Evolutionary conservation across 1,140 invertebrate species (phyloP).

Genomic region (Calephelis nemesis): DNA sequence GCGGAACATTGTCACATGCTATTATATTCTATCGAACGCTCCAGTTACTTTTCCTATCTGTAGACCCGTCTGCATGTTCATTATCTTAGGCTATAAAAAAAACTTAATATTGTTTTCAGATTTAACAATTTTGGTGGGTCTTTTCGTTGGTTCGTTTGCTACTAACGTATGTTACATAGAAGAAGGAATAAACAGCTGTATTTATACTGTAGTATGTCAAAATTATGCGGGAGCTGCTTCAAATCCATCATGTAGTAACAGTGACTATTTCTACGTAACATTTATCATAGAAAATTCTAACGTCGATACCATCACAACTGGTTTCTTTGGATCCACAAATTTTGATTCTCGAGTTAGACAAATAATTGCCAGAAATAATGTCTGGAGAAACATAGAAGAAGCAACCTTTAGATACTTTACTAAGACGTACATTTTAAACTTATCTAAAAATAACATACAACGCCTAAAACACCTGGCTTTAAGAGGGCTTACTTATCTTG

Average conservation of each 20-base stretch:
- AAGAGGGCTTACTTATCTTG: constrained; percentile 33
- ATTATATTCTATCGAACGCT: too few relatives aligned
- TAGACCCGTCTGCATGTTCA: too few relatives aligned
- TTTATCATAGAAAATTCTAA: constrained; percentile 46
- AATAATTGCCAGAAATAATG: constrained; percentile 41
- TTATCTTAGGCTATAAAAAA: not conserved
- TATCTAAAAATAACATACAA: constrained; percentile 49
- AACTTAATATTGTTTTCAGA: constrained; percentile 25
- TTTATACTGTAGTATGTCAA: constrained; percentile 44
- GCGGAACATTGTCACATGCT: too few relatives aligned
- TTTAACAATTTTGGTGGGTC: not conserved
- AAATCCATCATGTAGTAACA: constrained; percentile 33
- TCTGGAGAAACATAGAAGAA: constrained; percentile 40
- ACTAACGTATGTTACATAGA: constrained; percentile 33
- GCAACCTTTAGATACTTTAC: constrained; percentile 48
- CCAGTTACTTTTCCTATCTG: too few relatives aligned
- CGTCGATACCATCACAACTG: constrained; percentile 30
- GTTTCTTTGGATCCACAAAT: constrained; percentile 59
- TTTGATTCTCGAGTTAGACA: constrained; percentile 53
- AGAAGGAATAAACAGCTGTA: constrained; percentile 32
- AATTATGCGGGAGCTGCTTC: constrained; percentile 35
- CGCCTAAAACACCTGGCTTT: constrained; percentile 44
- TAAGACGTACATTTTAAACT: constrained; percentile 37
- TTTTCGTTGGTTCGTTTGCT: constrained; percentile 9
- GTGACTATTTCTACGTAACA: constrained; percentile 37